Evolutionary conservation across 2,888 invertebrate genomes (phyloP).

Genomic region (Nemotelus nigrinus): DNA sequence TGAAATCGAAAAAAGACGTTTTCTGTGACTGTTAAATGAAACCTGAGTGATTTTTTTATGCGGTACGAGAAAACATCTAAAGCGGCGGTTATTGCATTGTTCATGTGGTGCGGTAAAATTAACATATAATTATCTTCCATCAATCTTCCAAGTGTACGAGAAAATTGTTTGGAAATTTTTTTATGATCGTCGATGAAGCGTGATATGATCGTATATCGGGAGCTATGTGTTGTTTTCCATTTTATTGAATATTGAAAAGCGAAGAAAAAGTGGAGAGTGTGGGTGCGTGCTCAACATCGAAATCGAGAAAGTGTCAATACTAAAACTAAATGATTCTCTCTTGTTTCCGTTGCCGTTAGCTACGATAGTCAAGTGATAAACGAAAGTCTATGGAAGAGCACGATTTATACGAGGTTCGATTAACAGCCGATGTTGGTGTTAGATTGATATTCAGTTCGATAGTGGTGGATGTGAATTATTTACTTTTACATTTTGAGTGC

Average conservation of each 20-base stretch:
- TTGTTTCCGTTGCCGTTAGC: neutral
- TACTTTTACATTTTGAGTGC: neutral
- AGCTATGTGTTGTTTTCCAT: neutral
- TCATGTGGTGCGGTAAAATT: neutral
- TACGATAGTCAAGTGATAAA: conserved; percentile 29
- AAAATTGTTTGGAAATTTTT: conserved; percentile 17
- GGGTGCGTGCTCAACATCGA: conserved; percentile 32
- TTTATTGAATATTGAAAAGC: conserved; percentile 5
- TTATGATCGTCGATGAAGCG: neutral
- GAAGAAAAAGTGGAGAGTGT: conserved; percentile 18
- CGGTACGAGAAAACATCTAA: no score
- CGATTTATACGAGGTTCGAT: conserved; percentile 5
- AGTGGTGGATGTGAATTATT: conserved; percentile 15
- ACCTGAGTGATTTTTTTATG: neutral
- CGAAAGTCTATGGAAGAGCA: conserved; percentile 34
- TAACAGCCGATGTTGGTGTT: neutral
- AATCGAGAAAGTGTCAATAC: conserved; percentile 40
- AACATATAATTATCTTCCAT: neutral
- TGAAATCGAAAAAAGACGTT: neutral
- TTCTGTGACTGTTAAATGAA: conserved; percentile 7
- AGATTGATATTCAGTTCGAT: conserved; percentile 11
- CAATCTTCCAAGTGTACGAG: neutral
- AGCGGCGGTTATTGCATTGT: no score
- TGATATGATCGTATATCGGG: neutral
- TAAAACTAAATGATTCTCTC: conserved; percentile 25